A percentile compares a stretch with the other conserved stretches of the same genome.
Conservation (phyloP, 2,797 vertebrate species). For the Podargus strigoides region DNA sequence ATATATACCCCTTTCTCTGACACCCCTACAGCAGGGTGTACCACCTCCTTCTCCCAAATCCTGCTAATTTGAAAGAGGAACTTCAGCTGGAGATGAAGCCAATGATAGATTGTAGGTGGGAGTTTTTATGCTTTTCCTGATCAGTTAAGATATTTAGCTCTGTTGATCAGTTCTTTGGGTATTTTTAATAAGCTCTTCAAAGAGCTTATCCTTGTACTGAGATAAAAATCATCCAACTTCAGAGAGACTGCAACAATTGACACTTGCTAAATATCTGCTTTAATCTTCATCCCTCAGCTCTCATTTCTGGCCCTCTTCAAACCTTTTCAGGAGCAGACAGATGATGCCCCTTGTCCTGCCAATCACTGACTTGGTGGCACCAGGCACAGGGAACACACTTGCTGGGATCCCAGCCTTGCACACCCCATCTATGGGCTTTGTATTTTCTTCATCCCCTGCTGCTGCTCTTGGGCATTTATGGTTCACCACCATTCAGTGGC, state of each 20-base stretch:
- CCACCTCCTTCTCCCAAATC: background rate
- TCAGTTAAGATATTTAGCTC: background rate
- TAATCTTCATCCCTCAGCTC: background rate
- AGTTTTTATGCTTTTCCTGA: background rate
- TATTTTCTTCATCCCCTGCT: background rate
- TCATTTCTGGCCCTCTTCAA: background rate
- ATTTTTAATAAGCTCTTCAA: background rate
- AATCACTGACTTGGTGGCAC: background rate
- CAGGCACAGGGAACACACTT: accelerated
- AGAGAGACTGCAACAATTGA: background rate
- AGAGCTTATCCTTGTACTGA: background rate
- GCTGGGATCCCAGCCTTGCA: background rate
- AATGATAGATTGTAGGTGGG: background rate
- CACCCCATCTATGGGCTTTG: background rate
- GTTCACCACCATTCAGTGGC: background rate
- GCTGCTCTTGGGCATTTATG: background rate
- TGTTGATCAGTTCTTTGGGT: background rate
- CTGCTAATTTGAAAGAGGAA: background rate
- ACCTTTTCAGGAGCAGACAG: no score
- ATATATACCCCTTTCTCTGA: background rate
- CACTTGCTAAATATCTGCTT: background rate
- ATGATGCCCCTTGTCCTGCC: no score
- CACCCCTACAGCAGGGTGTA: background rate
- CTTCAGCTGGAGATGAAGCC: background rate
- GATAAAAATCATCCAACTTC: background rate